Percentiles rank a stretch among this genome's conserved stretches.
phyloP scores from a whole-genome alignment of 2,113 vertebrate species.

The Hemiscyllium ocellatum region DNA sequence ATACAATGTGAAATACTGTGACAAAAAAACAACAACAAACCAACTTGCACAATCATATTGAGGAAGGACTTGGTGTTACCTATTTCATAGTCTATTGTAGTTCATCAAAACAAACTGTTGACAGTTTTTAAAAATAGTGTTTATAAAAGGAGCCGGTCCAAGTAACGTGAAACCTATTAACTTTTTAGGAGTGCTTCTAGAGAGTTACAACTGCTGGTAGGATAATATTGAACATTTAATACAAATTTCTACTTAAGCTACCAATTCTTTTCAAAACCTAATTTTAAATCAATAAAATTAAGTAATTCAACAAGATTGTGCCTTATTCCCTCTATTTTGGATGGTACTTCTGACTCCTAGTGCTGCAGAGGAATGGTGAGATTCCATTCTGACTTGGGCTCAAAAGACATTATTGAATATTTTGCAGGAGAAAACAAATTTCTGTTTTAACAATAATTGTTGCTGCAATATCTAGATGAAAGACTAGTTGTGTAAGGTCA shows the following conservation, averaged over 20 bases:
- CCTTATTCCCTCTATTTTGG: neutral
- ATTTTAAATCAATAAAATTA: neutral
- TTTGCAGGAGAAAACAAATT: neutral
- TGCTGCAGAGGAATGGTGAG: neutral
- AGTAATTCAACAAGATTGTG: neutral
- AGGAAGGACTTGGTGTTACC: slow-evolving; percentile 1
- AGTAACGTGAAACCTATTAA: neutral
- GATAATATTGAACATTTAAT: neutral
- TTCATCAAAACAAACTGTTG: slow-evolving; percentile 26
- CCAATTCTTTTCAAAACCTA: neutral
- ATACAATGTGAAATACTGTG: neutral
- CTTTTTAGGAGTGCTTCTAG: neutral
- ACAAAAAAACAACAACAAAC: slow-evolving; percentile 17
- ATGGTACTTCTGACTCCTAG: neutral
- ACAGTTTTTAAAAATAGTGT: neutral
- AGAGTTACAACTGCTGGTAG: neutral
- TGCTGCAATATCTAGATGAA: neutral
- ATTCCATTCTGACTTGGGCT: neutral
- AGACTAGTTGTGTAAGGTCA: neutral
- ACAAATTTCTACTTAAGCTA: neutral
- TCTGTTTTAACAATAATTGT: neutral
- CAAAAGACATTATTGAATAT: neutral
- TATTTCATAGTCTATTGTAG: neutral
- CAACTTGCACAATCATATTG: slow-evolving; percentile 3
- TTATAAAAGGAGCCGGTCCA: neutral